A percentile compares a stretch with the other conserved stretches of the same genome.
These are phyloP conservation scores for Epinephelus coioides DNA, from an alignment of 2,797 vertebrate species.

Conservation along the genomic window DNA sequence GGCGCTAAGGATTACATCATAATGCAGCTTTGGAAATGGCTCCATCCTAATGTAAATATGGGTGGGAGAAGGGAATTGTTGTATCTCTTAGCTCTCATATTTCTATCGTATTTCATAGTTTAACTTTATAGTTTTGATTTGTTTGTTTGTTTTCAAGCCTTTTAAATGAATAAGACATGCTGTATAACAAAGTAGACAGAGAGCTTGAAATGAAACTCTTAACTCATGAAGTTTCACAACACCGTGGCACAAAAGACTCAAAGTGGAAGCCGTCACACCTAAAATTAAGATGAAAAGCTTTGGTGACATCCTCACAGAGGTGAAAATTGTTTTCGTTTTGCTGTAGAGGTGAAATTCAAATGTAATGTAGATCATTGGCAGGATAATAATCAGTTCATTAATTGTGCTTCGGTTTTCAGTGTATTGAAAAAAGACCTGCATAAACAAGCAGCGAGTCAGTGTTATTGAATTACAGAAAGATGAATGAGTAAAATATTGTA, in stretches of 20 bases:
- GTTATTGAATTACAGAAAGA: slow-evolving; percentile 34
- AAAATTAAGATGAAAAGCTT: slow-evolving; percentile 38
- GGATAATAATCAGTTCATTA: neutral
- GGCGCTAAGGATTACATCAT: slow-evolving; percentile 41
- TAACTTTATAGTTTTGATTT: neutral
- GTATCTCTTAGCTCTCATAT: slow-evolving; percentile 1
- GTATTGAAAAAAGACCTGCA: neutral
- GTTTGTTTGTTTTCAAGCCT: neutral
- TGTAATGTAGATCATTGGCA: neutral
- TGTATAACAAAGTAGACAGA: neutral
- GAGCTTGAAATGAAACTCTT: slow-evolving; percentile 45
- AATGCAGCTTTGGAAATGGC: slow-evolving; percentile 38
- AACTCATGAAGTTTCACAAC: slow-evolving; percentile 33
- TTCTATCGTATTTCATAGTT: neutral
- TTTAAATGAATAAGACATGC: slow-evolving; percentile 9
- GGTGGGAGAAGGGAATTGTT: neutral
- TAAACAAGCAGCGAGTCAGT: slow-evolving; percentile 24
- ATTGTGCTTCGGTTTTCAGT: slow-evolving; percentile 6
- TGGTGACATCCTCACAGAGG: neutral
- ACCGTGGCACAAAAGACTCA: slow-evolving; percentile 8
- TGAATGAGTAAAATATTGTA: slow-evolving; percentile 22
- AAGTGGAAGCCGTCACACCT: neutral
- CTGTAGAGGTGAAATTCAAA: neutral
- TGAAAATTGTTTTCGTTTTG: slow-evolving; percentile 8
- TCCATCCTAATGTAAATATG: slow-evolving; percentile 15